Evolutionary conservation across 2,113 vertebrate species (phyloP).

Genomic region (Sigmodon hispidus): DNA sequence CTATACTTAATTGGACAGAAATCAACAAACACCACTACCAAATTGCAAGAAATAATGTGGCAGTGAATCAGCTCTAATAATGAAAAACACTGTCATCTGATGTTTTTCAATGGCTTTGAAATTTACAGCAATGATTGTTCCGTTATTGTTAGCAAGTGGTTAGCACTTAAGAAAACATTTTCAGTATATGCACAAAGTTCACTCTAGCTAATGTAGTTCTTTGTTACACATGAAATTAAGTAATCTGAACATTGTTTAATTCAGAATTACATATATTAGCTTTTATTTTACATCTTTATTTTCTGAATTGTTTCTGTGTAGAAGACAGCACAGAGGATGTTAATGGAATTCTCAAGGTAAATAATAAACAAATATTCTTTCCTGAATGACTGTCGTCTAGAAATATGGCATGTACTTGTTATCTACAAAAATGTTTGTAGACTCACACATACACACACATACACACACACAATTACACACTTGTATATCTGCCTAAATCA

Average conservation of each 20-base stretch:
- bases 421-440: fast-evolving
- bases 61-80: slow-evolving; percentile 50
- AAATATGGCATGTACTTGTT: not conserved
- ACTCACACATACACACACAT: not conserved
- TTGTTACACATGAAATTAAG: slow-evolving; percentile 43
- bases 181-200: not conserved
- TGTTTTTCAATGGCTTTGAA: not conserved
- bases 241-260: not conserved
- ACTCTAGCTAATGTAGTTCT: not conserved
- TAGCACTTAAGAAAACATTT: slow-evolving; percentile 19
- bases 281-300: not conserved
- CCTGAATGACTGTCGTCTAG: not conserved
- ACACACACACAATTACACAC: not conserved
- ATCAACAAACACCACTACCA: slow-evolving; percentile 11
- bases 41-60: slow-evolving; percentile 34
- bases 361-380: not conserved
- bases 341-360: not conserved
- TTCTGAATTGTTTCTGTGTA: not conserved
- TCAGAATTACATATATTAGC: not conserved
- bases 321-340: not conserved
- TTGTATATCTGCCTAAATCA: not conserved
- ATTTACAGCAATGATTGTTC: slow-evolving; percentile 3
- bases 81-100: slow-evolving; percentile 6
- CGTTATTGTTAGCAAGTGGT: slow-evolving; percentile 17
- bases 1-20: slow-evolving; percentile 74